Conservation (phyloP, 2,888 invertebrate species). For the Abscondita cerata region DNA sequence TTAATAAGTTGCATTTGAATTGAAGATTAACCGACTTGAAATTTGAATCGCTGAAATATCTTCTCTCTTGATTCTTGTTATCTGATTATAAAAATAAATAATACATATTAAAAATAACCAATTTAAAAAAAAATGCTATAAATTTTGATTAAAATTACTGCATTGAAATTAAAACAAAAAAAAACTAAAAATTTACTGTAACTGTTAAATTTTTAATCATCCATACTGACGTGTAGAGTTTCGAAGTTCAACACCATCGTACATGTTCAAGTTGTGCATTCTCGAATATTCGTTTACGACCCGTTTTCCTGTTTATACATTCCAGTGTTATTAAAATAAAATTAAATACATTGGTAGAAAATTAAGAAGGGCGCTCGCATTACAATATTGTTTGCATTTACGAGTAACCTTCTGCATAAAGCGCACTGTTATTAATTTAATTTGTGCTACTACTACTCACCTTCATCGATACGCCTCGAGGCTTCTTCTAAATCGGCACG, state of each 20-base stretch:
- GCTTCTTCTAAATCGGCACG: slow-evolving; percentile 78
- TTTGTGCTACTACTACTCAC: slow-evolving; percentile 57
- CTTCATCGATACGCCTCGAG: slow-evolving; percentile 77
- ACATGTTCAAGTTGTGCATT: slow-evolving; percentile 77
- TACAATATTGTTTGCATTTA: not conserved
- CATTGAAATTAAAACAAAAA: slow-evolving; percentile 11
- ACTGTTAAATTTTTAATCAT: slow-evolving; percentile 68
- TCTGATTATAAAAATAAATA: slow-evolving; percentile 47
- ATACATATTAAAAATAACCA: slow-evolving; percentile 44
- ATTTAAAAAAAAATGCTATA: slow-evolving; percentile 20
- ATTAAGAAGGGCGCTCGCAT: too few species aligned
- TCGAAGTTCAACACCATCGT: slow-evolving; percentile 76
- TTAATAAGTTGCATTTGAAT: slow-evolving; percentile 44
- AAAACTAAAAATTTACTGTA: slow-evolving; percentile 14
- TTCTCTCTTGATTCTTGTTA: slow-evolving; percentile 57
- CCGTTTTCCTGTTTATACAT: slow-evolving; percentile 66
- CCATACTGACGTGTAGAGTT: slow-evolving; percentile 82
- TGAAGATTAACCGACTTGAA: slow-evolving; percentile 58
- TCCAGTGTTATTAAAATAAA: slow-evolving; percentile 17
- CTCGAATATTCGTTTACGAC: slow-evolving; percentile 78
- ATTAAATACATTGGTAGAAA: not conserved
- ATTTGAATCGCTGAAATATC: slow-evolving; percentile 50
- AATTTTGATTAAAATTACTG: slow-evolving; percentile 6
- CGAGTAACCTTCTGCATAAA: not conserved
- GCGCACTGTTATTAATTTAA: not conserved